Conservation (phyloP, 1,140 invertebrate species). For the Chironomus tepperi region DNA sequence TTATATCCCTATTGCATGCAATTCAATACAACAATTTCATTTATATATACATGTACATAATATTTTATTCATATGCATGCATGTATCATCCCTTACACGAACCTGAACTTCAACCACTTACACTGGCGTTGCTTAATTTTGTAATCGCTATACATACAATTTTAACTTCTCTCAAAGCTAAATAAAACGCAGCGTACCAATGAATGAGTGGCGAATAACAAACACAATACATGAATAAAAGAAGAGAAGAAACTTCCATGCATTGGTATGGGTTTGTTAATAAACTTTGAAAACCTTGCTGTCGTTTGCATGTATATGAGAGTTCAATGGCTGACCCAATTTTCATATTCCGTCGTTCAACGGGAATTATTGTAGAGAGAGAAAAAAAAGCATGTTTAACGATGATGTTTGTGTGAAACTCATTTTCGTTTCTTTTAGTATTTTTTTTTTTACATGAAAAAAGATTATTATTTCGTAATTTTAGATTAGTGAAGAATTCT, state of each 20-base stretch:
- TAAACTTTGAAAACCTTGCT: slow-evolving; percentile 19
- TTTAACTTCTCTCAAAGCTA: not conserved
- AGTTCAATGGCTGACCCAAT: slow-evolving; percentile 23
- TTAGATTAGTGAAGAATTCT: too few species aligned
- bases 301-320: not conserved
- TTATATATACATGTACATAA: not conserved
- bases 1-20: too few species aligned
- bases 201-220: not conserved
- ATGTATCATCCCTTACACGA: slow-evolving; percentile 12
- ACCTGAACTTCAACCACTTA: slow-evolving; percentile 12
- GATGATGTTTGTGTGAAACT: not conserved
- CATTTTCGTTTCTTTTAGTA: not conserved
- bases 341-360: slow-evolving; percentile 17
- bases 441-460: slow-evolving; percentile 6
- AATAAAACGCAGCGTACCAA: too few species aligned
- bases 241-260: not conserved
- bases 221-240: not conserved
- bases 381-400: slow-evolving; percentile 4
- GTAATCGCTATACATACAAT: not conserved
- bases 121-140: not conserved
- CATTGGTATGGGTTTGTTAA: slow-evolving; percentile 1
- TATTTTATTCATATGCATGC: not conserved
- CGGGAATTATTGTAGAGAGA: slow-evolving; percentile 21
- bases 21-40: too few species aligned
- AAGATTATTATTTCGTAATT: not conserved